Evolutionary conservation across 2,888 invertebrate genomes (phyloP), one percentile per base, ranked within the genome.

Genomic region (Catocala sponsa): DNA sequence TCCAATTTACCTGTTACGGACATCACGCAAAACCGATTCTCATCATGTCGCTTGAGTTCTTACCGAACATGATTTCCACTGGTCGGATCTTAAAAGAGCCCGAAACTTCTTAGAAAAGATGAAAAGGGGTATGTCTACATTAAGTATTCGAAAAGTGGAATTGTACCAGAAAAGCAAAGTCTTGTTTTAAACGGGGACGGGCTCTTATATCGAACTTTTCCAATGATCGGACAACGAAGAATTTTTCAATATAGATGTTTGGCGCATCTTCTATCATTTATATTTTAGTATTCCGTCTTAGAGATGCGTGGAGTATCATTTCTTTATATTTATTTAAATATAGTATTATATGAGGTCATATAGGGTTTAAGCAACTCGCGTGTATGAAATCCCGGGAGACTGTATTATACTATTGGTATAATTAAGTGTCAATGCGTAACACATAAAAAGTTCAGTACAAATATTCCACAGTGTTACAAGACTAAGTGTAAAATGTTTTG

Each of bases 131-230:
- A 88, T 85, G 67, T 90, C 89, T 90, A 86, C 87, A 91, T 91
- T 91, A 91, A 91, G 89, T 91, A 91, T 91, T 91, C 88, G 82
- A 84, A 91, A 91, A 91, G 91, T 90, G 82, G 86, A 89, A 89
- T 89, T 89, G 91, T 90, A 90, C 88, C 89, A 90, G 91, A 91
- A 92, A 91, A 92, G 92, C 92, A 91, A 91, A 91, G 88, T 89
- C 92, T 90, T 92, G 92, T 92, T 90, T 89, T 87, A 89, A 89
- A 88, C 84, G 84, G 84, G 75, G 81, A 82, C 85, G 84, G 85
- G 82, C 85, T 86, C 87, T 89, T 90, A 88, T 87, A 88, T 89
- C 82, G 87, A 89, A 91, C 87, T 88, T 91, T 91, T 82, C 85
- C 87, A 89, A 87, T 90, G 90, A 89, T 88, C 87, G 87, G 85